Evolutionary conservation across 2,797 vertebrate genomes (phyloP).

Genomic region (Oreochromis grahami): DNA sequence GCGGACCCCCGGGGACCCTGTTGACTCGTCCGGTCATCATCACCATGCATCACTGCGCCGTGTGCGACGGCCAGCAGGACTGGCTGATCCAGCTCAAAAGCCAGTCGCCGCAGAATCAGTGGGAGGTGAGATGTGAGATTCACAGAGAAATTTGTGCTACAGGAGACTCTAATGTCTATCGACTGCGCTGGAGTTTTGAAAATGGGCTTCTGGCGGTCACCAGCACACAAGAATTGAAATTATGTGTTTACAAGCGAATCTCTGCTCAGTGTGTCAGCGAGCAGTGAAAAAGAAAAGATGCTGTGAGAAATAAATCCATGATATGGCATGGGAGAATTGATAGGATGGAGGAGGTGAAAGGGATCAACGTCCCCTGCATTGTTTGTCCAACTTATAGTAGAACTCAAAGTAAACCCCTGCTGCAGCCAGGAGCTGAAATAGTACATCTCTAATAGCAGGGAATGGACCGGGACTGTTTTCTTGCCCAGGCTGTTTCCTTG

Average conservation of each 20-base stretch:
- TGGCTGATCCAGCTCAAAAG: constrained; percentile 97
- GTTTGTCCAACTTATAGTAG: constrained; percentile 14
- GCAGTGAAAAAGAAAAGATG: background rate
- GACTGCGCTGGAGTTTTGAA: background rate
- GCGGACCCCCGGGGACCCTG: constrained; percentile 89
- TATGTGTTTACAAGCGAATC: background rate
- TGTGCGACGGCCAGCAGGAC: constrained; percentile 86
- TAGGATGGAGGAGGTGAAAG: background rate
- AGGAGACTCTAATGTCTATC: background rate
- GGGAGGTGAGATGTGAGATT: constrained; percentile 87
- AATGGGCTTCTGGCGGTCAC: background rate
- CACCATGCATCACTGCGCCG: constrained; percentile 95
- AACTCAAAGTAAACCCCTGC: constrained; percentile 4
- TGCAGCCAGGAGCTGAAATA: constrained; percentile 37
- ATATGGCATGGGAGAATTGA: background rate
- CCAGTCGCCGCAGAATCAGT: constrained; percentile 85
- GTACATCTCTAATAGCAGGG: constrained; percentile 24
- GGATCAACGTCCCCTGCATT: constrained; percentile 8
- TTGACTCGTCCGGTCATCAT: constrained; percentile 91
- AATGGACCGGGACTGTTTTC: background rate
- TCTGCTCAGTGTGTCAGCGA: background rate
- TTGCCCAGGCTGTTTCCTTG: background rate
- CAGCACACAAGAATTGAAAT: background rate
- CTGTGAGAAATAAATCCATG: background rate
- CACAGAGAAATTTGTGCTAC: background rate